Evolutionary conservation across 2,888 invertebrate genomes (phyloP).

Genomic region (Coenonympha arcania): DNA sequence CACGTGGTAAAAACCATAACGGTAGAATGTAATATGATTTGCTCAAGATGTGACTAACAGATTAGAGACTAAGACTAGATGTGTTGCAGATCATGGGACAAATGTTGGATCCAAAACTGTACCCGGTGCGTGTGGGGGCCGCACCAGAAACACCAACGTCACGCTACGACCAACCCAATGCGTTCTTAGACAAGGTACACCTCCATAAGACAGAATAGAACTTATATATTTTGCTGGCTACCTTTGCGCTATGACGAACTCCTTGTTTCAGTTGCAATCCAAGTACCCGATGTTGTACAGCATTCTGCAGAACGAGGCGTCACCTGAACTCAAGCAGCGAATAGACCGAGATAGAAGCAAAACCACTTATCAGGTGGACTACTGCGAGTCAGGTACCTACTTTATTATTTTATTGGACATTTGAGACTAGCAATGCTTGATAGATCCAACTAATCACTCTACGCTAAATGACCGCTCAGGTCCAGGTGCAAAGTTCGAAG

Average conservation of each 20-base stretch:
- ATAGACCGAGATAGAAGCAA: slow-evolving; percentile 76
- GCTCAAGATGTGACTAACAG: no score
- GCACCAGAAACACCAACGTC: slow-evolving; percentile 72
- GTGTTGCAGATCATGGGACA: slow-evolving; percentile 75
- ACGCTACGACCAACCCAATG: slow-evolving; percentile 74
- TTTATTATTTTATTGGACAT: not conserved
- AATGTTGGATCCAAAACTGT: slow-evolving; percentile 76
- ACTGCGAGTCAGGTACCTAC: slow-evolving; percentile 57
- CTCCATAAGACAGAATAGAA: no score
- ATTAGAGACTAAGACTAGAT: not conserved
- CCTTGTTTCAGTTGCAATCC: slow-evolving; percentile 73
- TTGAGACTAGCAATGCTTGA: not conserved
- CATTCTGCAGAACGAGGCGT: slow-evolving; percentile 74
- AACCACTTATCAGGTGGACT: slow-evolving; percentile 78
- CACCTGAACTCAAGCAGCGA: slow-evolving; percentile 73
- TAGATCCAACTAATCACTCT: no score
- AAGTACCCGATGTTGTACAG: slow-evolving; percentile 79
- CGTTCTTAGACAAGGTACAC: slow-evolving; percentile 74
- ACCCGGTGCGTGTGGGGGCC: slow-evolving; percentile 72
- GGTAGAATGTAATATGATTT: no score
- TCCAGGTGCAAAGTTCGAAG: slow-evolving; percentile 74
- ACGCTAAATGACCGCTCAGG: no score
- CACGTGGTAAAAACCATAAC: no score
- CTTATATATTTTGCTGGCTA: no score
- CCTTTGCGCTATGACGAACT: no score